These are phyloP conservation scores for Caloenas nicobarica DNA, from an alignment of 2,113 vertebrate genomes.

Conservation along the genomic window DNA sequence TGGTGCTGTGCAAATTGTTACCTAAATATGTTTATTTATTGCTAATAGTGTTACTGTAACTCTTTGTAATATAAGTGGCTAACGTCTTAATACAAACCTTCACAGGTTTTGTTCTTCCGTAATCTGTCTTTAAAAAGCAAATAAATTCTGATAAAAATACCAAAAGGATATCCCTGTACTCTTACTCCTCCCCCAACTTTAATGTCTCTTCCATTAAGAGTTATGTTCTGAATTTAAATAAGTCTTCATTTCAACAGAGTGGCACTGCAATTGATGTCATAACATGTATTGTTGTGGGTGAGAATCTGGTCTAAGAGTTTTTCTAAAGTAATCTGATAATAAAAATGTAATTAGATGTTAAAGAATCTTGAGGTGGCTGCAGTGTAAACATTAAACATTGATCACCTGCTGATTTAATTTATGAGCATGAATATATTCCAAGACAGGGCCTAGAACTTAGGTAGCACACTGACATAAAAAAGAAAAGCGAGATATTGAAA, in stretches of 20 bases:
- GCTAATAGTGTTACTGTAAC: background rate
- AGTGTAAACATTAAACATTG: slow-evolving; percentile 73
- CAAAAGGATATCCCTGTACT: background rate
- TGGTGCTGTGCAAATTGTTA: background rate
- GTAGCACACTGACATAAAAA: slow-evolving; percentile 15
- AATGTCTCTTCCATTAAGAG: background rate
- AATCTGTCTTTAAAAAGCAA: background rate
- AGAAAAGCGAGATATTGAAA: background rate
- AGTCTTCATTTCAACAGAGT: background rate
- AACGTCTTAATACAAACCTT: background rate
- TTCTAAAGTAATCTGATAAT: slow-evolving; percentile 44
- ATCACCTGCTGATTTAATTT: slow-evolving; percentile 70
- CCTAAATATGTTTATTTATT: background rate
- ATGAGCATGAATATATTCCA: slow-evolving; percentile 59
- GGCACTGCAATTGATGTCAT: background rate
- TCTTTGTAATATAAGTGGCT: background rate
- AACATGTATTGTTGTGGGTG: background rate
- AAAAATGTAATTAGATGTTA: slow-evolving; percentile 59
- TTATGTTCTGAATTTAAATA: background rate
- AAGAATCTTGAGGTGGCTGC: slow-evolving; percentile 61
- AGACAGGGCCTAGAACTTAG: slow-evolving; percentile 50
- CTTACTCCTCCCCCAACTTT: background rate
- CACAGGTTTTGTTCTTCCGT: background rate
- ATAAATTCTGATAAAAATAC: background rate
- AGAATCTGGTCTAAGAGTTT: slow-evolving; percentile 4